Evolutionary conservation across 2,797 vertebrate genomes (phyloP), one percentile per base, ranked within the genome.

Genomic region (Heteromormyrus szaboi): DNA sequence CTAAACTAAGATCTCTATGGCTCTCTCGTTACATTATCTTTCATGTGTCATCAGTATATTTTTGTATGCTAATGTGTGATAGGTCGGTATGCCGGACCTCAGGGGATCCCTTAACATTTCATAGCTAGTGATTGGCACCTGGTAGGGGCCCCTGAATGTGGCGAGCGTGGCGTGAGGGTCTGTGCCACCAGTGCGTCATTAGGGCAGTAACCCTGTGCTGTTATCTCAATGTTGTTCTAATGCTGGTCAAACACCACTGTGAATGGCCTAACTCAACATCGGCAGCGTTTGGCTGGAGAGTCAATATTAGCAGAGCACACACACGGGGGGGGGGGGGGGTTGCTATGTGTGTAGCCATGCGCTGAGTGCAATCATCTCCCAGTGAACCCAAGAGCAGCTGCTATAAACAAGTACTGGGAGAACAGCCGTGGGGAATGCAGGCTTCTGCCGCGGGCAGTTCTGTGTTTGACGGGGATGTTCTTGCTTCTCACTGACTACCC

Each of bases 251-350:
- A 97, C 96, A 97, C 95, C 92, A 93, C 93, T 93, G 95, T 96
- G 96, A 97, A 96, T 94, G 96, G 96, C 95, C 95, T 92, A 93
- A 95, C 97, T 97, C 97, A 96, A 96, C 95, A 97, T 96, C 95
- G 94, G 95, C 96, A 94, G 94, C 95, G 96, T 96, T 95, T 94
- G 96, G 95, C 95, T 93, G 94, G 94, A 95, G 93, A 95, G 97
- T 97, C 96, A 99, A 99, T 99, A 98, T 99, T 99, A 94, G 95
- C 96, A 93, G 92, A 97, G 96, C 96, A 97, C 97, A 98, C 97
- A 97, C 4, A 87, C 94, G 91, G 92, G 95, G 94, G 94, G 94
- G 95, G 95, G 94, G 94, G 95, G 95, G n/a, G 96, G 97, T 96
- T 96, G 96, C 97, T 97, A 96, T 97, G 97, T 97, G 97, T 94